Evolutionary conservation across 1,140 invertebrate species (phyloP).

Genomic region (Drosophila bocki): DNA sequence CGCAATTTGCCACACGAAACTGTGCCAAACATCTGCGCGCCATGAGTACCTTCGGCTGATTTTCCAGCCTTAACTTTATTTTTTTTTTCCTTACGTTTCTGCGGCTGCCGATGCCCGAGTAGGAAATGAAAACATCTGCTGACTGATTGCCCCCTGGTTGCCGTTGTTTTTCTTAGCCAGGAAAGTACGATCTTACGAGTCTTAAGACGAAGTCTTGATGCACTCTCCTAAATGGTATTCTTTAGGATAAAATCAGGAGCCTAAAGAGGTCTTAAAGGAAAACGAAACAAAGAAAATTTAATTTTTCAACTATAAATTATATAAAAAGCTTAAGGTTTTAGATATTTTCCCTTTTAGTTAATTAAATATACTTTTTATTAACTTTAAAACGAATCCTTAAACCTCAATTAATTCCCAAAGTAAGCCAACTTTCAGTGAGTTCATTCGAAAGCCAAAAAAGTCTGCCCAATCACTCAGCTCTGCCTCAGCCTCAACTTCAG

Average conservation of each 20-base stretch:
- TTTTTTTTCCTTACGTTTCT: constrained; percentile 47
- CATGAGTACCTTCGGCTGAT: constrained; percentile 67
- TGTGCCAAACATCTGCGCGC: constrained; percentile 79
- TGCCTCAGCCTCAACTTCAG: neutral
- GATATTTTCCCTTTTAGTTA: no score
- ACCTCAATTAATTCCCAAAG: neutral
- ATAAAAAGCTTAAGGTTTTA: neutral
- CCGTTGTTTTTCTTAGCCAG: constrained; percentile 20
- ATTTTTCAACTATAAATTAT: neutral
- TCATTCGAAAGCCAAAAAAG: constrained; percentile 41
- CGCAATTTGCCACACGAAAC: constrained; percentile 82
- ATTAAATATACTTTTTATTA: neutral
- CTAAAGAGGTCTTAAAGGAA: no score
- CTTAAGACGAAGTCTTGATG: constrained; percentile 15
- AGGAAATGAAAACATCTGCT: constrained; percentile 84
- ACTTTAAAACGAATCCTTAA: neutral
- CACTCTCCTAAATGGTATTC: neutral
- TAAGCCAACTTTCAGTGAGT: neutral
- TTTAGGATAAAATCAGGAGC: neutral
- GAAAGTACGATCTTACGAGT: neutral
- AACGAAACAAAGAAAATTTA: accelerated
- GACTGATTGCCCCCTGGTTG: constrained; percentile 82
- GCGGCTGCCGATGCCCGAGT: constrained; percentile 53
- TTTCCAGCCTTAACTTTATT: constrained; percentile 19
- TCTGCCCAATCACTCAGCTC: constrained; percentile 74